Conservation (phyloP, 2,888 invertebrate genomes). For the Crossocerus cetratus region DNA sequence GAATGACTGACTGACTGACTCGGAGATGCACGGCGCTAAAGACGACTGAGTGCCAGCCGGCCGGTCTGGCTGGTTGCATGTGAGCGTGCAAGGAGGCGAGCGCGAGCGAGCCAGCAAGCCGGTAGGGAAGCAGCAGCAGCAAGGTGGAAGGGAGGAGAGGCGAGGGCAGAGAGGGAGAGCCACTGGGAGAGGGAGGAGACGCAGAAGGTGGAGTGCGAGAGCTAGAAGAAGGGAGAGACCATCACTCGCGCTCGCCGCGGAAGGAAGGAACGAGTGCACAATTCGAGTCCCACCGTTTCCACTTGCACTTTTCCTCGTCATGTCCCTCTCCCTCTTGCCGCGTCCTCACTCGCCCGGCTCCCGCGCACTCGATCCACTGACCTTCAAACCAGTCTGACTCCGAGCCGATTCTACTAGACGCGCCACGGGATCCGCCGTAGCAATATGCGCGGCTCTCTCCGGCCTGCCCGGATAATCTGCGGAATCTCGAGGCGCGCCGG, state of each 20-base stretch:
- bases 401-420: no score
- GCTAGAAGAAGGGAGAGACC: constrained; percentile 15
- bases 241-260: constrained; percentile 12
- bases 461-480: no score
- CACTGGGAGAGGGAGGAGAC: constrained; percentile 10
- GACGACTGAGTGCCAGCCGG: constrained; percentile 66
- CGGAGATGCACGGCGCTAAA: constrained; percentile 66
- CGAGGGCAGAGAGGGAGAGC: constrained; percentile 18
- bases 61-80: constrained; percentile 62
- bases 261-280: constrained; percentile 36
- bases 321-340: background rate
- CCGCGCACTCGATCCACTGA: background rate
- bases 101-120: constrained; percentile 50
- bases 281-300: constrained; percentile 45
- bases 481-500: background rate
- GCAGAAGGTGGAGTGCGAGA: constrained; percentile 26
- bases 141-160: constrained; percentile 18
- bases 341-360: background rate
- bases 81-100: constrained; percentile 50
- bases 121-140: constrained; percentile 13
- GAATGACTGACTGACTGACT: constrained; percentile 62
- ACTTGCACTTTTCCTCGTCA: constrained; percentile 52
- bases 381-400: background rate
- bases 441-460: no score
- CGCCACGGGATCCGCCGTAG: no score